Evolutionary conservation across 2,113 vertebrate species (phyloP), one percentile per base, ranked within the genome.

Genomic region (Procapra przewalskii): DNA sequence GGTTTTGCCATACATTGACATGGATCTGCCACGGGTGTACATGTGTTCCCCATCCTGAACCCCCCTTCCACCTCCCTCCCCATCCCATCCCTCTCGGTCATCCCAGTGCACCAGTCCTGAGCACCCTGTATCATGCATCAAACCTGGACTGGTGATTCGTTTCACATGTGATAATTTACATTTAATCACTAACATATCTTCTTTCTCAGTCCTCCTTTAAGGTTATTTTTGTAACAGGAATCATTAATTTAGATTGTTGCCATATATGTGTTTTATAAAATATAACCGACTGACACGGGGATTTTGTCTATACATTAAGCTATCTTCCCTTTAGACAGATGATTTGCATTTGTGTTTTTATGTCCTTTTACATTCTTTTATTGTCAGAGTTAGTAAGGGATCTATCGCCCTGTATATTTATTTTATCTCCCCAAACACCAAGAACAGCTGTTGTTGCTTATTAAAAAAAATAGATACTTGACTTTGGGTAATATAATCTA

Each of bases 271-370:
- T 89, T 82, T 31, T 91, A 27, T 92, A 94, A 96, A 91, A 64
- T 96, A 67, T 36, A 31, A 84, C 17, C 1, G 55, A 40, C 29
- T n/a, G 31, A 23, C 33, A 67, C 8, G 23, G 79, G 40, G 57
- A 80, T 89, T 98, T 95, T 86, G 71, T 93, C 48, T 91, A 13
- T 80, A 52, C 0, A 54, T 71, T 80, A 87, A 95, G 55, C 75
- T 48, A 21, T 92, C 71, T 92, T 95, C 33, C 55, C 54, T 40
- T 29, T 43, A 23, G 40, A 57, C 36, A 55, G n/a, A 77, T 52
- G 87, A 45, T 64, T 88, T 95, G 5, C 11, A 82, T 97, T 93
- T 97, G 87, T n/a, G 90, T 96, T 95, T 98, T 97, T 60, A 95
- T 89, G 23, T 93, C 27, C 55, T 64, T 91, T 29, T 81, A 23